These are phyloP conservation scores for Lepidonotus clava DNA, from an alignment of 2,888 invertebrate genomes.

Conservation along the genomic window DNA sequence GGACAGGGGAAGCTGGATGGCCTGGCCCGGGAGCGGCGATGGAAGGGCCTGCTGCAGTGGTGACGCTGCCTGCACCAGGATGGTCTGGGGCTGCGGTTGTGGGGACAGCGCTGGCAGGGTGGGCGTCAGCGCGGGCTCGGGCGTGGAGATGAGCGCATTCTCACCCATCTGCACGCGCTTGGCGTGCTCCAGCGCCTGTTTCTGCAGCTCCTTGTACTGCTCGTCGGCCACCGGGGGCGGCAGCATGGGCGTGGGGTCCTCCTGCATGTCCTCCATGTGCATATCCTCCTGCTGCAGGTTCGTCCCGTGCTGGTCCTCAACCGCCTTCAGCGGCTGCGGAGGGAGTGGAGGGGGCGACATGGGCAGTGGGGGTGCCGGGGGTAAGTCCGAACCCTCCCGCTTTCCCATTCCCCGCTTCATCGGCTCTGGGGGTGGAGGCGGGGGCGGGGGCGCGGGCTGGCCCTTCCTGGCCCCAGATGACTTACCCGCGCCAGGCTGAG, in stretches of 20 bases:
- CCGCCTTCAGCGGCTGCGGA: not conserved
- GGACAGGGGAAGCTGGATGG: not conserved
- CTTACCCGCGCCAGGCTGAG: slow-evolving; percentile 48
- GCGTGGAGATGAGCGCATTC: not conserved
- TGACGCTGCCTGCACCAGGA: not conserved
- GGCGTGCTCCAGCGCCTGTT: slow-evolving; percentile 90
- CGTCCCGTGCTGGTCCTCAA: not conserved
- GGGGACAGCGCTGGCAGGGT: not conserved
- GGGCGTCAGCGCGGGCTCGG: slow-evolving; percentile 37
- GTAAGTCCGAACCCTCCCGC: not conserved
- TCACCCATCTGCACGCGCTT: slow-evolving; percentile 85
- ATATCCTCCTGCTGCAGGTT: slow-evolving; percentile 11
- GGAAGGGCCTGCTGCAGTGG: slow-evolving; percentile 49
- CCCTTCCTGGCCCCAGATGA: not conserved
- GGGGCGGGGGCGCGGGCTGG: slow-evolving; percentile 53
- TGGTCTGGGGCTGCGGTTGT: slow-evolving; percentile 30
- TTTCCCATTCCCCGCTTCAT: slow-evolving; percentile 26
- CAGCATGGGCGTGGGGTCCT: slow-evolving; percentile 64
- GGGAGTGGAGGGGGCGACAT: slow-evolving; percentile 55
- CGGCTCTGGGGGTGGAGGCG: slow-evolving; percentile 48
- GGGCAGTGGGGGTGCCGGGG: slow-evolving; percentile 45
- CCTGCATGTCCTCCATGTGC: slow-evolving; percentile 28
- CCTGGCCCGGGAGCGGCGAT: slow-evolving; percentile 35
- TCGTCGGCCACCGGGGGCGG: slow-evolving; percentile 78
- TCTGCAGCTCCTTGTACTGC: slow-evolving; percentile 78